Evolutionary conservation across 2,797 vertebrate species (phyloP).

Genomic region (Lagodon rhomboides): DNA sequence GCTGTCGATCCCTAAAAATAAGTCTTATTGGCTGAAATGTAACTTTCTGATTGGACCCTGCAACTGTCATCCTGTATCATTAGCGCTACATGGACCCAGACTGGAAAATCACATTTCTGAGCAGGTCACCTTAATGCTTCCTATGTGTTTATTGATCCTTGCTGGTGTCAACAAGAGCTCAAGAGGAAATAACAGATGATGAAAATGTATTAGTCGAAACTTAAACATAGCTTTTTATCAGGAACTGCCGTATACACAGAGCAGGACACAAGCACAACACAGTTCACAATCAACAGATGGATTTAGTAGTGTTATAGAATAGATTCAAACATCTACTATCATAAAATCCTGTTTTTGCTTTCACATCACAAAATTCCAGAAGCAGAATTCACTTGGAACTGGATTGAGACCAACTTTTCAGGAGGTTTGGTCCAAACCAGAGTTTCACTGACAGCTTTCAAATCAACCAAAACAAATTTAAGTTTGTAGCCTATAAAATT

Average conservation of each 20-base stretch:
- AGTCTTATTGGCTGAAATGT: no score
- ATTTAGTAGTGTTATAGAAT: not conserved
- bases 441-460: conserved; percentile 9
- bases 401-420: not conserved
- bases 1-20: no score
- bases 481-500: not conserved
- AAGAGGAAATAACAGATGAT: not conserved
- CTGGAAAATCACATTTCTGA: not conserved
- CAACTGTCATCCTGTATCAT: conserved; percentile 1
- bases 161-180: conserved; percentile 1
- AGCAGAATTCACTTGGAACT: not conserved
- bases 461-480: not conserved
- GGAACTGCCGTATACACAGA: not conserved
- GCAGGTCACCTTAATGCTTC: conserved; percentile 12
- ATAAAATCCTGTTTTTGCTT: not conserved
- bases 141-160: conserved; percentile 13
- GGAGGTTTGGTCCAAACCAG: not conserved
- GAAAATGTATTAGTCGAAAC: not conserved
- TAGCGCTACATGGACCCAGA: not conserved
- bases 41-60: no score
- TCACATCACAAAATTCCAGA: not conserved
- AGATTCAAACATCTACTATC: not conserved
- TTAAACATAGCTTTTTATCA: not conserved
- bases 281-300: not conserved
- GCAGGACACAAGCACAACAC: not conserved